phyloP scores from a whole-genome alignment of 2,888 invertebrate genomes.

The Nyleta sp. region DNA sequence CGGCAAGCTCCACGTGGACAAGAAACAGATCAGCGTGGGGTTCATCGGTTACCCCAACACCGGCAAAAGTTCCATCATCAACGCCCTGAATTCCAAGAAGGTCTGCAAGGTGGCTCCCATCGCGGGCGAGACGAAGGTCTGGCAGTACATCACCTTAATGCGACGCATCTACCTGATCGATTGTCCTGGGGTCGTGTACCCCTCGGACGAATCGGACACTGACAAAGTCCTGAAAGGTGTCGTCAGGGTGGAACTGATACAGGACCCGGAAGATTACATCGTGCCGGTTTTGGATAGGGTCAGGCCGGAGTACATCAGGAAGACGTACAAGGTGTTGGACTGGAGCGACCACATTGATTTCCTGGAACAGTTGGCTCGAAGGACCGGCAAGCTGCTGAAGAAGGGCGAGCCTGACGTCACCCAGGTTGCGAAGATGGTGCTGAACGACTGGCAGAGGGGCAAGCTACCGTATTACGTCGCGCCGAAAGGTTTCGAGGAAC shows the following conservation, averaged over 20 bases:
- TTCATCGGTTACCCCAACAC: conserved; percentile 99
- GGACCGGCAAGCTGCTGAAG: conserved; percentile 95
- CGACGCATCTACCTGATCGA: conserved; percentile 98
- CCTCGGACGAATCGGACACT: conserved; percentile 97
- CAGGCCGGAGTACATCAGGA: conserved; percentile 91
- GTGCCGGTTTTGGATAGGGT: conserved; percentile 93
- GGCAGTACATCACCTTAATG: conserved; percentile 99
- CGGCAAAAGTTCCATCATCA: conserved; percentile 99
- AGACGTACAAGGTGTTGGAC: conserved; percentile 93
- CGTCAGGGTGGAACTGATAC: conserved; percentile 97
- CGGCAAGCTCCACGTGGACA: conserved; percentile 96
- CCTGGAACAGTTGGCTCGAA: conserved; percentile 93
- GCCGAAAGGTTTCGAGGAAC: conserved; percentile 92
- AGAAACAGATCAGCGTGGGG: conserved; percentile 99
- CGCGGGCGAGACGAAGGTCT: conserved; percentile 98
- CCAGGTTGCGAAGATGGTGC: conserved; percentile 95
- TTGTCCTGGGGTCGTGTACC: conserved; percentile 99
- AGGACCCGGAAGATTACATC: conserved; percentile 97
- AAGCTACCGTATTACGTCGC: conserved; percentile 97
- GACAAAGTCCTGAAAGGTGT: conserved; percentile 98
- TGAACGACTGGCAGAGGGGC: conserved; percentile 99
- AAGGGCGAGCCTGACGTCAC: conserved; percentile 98
- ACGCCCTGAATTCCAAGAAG: conserved; percentile 97
- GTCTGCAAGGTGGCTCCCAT: conserved; percentile 99
- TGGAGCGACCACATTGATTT: conserved; percentile 95